Evolutionary conservation across 53 echinoderm and acorn worm genomes (phyloP).

Genomic region (Zoroaster sp.): DNA sequence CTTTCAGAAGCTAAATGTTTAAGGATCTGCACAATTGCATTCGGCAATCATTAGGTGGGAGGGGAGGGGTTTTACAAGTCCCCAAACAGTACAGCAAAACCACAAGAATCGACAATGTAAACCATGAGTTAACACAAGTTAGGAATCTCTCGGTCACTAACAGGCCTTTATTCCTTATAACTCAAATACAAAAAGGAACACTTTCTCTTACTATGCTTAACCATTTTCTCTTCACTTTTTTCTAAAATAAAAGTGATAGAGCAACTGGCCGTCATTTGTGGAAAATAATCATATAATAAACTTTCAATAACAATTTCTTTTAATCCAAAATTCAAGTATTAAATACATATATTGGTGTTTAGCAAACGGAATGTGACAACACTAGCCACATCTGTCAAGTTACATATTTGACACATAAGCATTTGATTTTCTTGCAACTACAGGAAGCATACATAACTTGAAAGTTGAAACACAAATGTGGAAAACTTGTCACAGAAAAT

Average conservation of each 20-base stretch:
- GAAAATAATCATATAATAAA: no score
- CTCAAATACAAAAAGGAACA: conserved; percentile 4
- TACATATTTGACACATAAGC: no score
- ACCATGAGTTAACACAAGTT: background rate
- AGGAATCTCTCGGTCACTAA: background rate
- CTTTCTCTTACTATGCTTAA: background rate
- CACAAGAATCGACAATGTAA: no score
- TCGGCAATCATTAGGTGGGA: background rate
- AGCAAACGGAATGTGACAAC: background rate
- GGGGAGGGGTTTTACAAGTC: no score
- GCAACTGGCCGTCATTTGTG: background rate
- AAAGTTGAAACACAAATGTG: background rate
- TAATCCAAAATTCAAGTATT: no score
- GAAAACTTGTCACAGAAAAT: no score
- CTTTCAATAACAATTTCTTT: no score
- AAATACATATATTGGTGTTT: no score
- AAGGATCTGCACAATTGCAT: background rate
- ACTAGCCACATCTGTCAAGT: background rate
- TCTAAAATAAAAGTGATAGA: background rate
- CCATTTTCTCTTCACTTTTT: background rate
- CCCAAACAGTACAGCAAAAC: no score
- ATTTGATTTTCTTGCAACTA: background rate
- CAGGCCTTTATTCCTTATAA: background rate
- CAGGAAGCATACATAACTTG: background rate
- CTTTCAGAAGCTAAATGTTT: background rate